These are phyloP conservation scores for Choristoneura rosaceana DNA, from an alignment of 2,888 invertebrate species.

Conservation along the genomic window DNA sequence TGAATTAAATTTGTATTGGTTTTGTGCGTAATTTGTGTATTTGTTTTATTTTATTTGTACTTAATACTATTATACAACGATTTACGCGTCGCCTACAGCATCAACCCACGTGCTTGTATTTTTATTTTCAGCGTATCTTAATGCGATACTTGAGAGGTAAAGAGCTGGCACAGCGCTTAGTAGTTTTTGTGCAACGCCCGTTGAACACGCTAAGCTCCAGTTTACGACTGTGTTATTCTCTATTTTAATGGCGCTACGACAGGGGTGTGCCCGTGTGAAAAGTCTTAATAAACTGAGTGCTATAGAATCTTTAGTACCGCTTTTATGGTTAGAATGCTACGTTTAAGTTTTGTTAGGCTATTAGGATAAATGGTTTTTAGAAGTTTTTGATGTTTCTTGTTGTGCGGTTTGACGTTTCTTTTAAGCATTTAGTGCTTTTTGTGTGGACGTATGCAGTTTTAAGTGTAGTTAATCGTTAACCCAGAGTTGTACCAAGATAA, in stretches of 20 bases:
- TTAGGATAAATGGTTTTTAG: slow-evolving; percentile 1
- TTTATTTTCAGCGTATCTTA: slow-evolving; percentile 21
- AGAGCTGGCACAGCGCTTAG: slow-evolving; percentile 1
- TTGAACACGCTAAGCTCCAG: slow-evolving; percentile 31
- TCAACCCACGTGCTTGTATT: slow-evolving; percentile 5
- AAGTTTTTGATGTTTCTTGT: neutral
- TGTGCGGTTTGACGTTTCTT: neutral
- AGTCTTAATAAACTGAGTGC: slow-evolving; percentile 35
- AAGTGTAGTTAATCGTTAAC: no score
- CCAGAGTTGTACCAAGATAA: neutral
- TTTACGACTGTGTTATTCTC: slow-evolving; percentile 38
- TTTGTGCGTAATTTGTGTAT: no score
- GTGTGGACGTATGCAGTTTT: no score
- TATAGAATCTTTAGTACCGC: slow-evolving; percentile 25
- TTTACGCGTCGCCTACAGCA: neutral
- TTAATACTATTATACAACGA: no score
- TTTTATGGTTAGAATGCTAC: slow-evolving; percentile 10
- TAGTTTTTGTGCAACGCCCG: slow-evolving; percentile 33
- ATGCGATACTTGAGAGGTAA: slow-evolving; percentile 9
- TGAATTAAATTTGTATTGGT: no score
- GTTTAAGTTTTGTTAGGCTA: slow-evolving; percentile 18
- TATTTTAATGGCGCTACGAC: slow-evolving; percentile 30
- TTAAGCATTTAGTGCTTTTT: neutral
- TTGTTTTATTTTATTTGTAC: no score
- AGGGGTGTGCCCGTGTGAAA: slow-evolving; percentile 25